Evolutionary conservation across 1,140 invertebrate genomes (phyloP).

Genomic region (Lasioglossum baleicum): DNA sequence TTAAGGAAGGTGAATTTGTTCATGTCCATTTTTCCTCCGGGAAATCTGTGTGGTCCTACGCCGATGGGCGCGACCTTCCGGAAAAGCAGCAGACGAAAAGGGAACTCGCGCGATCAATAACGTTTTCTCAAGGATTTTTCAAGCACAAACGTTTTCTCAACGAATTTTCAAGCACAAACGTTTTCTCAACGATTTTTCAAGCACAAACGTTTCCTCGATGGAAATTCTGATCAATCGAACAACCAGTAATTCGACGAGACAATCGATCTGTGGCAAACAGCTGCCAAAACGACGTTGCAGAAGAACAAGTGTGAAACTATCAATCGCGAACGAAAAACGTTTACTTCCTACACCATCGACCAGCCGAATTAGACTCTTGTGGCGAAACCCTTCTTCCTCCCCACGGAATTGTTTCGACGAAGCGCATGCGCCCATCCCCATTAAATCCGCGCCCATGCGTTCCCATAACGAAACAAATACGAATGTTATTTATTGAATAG

Average conservation of each 20-base stretch:
- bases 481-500: no score
- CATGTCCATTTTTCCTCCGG: conserved; percentile 61
- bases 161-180: neutral
- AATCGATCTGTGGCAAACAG: no score
- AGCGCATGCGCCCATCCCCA: conserved; percentile 41
- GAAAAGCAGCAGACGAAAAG: conserved; percentile 11
- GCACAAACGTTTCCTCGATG: neutral
- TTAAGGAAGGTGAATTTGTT: conserved; percentile 43
- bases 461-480: neutral
- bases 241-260: no score
- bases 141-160: neutral
- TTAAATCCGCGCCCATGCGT: neutral
- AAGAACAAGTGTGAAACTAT: neutral
- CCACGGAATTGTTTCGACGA: no score
- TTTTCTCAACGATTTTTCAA: neutral
- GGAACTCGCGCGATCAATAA: conserved; percentile 16
- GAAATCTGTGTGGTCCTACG: neutral
- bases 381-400: conserved; percentile 3
- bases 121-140: neutral
- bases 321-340: neutral
- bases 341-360: conserved; percentile 9
- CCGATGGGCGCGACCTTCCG: neutral
- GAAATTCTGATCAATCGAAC: neutral
- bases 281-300: neutral
- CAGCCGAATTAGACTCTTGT: conserved; percentile 37